Conservation (phyloP, 2,888 invertebrate genomes). For the Parnassius apollo region DNA sequence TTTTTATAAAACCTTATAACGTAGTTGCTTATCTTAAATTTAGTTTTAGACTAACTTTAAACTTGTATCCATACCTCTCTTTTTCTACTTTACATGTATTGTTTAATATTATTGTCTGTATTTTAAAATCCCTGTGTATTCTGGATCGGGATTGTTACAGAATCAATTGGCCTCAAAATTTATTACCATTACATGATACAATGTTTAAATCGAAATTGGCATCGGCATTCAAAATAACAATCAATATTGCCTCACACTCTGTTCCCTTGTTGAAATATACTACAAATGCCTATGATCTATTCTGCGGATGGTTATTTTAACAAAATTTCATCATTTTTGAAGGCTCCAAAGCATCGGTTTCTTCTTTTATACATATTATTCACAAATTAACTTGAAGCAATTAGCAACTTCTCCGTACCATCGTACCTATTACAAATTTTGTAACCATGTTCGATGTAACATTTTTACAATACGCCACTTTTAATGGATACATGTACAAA, state of each 20-base stretch:
- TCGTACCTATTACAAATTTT: too few relatives aligned
- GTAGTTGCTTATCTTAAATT: conserved; percentile 34
- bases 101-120: conserved; percentile 37
- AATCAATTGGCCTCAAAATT: conserved; percentile 52
- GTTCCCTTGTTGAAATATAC: conserved; percentile 30
- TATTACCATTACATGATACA: conserved; percentile 35
- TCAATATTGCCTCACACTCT: conserved; percentile 51
- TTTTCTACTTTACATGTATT: conserved; percentile 23
- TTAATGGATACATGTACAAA: too few relatives aligned
- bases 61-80: neutral
- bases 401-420: too few relatives aligned
- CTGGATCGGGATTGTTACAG: conserved; percentile 44
- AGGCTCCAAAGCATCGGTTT: too few relatives aligned
- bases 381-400: too few relatives aligned
- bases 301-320: too few relatives aligned
- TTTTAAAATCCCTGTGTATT: conserved; percentile 50
- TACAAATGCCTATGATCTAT: too few relatives aligned
- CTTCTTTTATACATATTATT: too few relatives aligned
- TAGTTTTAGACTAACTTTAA: conserved; percentile 28
- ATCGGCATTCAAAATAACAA: conserved; percentile 40
- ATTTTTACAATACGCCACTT: too few relatives aligned
- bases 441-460: too few relatives aligned
- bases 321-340: too few relatives aligned
- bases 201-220: conserved; percentile 54
- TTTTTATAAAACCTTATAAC: conserved; percentile 10